Percentiles rank a stretch among this genome's conserved stretches.
Conservation (phyloP, 1,140 invertebrate species). For the Leptinotarsa texana region DNA sequence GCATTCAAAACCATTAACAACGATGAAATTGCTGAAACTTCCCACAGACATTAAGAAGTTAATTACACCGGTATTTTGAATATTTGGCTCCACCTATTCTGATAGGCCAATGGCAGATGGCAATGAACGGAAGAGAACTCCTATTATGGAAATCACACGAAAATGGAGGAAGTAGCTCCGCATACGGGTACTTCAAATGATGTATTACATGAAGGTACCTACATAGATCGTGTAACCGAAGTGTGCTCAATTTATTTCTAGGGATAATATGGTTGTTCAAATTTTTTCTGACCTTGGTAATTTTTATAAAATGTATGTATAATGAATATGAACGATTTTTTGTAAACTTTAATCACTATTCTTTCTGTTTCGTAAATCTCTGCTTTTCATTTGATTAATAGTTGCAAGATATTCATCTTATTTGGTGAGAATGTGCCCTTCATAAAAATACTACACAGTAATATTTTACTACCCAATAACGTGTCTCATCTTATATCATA, state of each 20-base stretch:
- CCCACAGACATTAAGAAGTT: constrained; percentile 1
- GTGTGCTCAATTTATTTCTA: neutral
- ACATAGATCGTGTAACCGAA: neutral
- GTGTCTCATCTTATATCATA: no score
- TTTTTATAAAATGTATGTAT: no score
- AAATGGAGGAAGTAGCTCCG: constrained; percentile 1
- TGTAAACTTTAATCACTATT: no score
- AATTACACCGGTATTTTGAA: constrained; percentile 18
- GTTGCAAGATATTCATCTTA: no score
- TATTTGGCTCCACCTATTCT: constrained; percentile 10
- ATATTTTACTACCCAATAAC: no score
- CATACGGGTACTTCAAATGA: neutral
- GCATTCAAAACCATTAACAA: neutral
- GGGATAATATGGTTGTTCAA: no score
- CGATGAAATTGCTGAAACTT: neutral
- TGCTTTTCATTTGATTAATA: no score
- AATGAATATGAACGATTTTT: no score
- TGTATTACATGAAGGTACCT: neutral
- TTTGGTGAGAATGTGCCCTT: no score
- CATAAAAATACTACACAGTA: no score
- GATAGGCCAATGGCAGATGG: constrained; percentile 6
- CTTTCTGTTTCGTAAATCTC: no score
- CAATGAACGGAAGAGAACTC: constrained; percentile 5
- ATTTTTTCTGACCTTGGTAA: no score
- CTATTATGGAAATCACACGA: constrained; percentile 8